Conservation (phyloP, 1,140 invertebrate genomes). For the Coelopa frigida region DNA sequence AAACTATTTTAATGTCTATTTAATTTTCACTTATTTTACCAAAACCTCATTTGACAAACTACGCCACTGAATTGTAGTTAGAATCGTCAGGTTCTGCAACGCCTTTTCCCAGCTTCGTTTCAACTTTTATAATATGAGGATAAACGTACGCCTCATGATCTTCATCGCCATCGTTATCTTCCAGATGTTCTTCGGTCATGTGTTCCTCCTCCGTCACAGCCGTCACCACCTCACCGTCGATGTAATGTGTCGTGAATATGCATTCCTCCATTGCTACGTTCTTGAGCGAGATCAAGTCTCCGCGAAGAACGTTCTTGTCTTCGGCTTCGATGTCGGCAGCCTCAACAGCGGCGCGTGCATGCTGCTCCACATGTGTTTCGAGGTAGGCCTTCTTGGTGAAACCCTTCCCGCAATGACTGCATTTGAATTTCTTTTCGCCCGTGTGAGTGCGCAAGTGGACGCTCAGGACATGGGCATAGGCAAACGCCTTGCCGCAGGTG, state of each 20-base stretch:
- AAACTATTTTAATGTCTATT: too few relatives aligned
- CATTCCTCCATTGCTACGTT: constrained; percentile 25
- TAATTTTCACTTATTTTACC: too few relatives aligned
- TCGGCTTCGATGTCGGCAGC: constrained; percentile 8
- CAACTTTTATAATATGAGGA: neutral
- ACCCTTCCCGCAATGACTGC: constrained; percentile 35
- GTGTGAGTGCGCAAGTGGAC: constrained; percentile 57
- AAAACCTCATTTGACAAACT: too few relatives aligned
- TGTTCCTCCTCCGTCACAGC: constrained; percentile 13
- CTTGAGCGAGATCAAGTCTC: neutral
- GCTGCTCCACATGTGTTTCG: constrained; percentile 33
- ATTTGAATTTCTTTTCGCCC: constrained; percentile 54
- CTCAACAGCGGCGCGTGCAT: constrained; percentile 10
- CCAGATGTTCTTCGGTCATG: constrained; percentile 13
- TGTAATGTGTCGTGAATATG: constrained; percentile 34
- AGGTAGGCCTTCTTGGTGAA: constrained; percentile 42
- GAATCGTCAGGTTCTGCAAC: neutral
- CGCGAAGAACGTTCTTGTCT: neutral
- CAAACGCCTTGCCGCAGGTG: constrained; percentile 64
- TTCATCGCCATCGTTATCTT: constrained; percentile 13
- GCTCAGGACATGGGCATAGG: constrained; percentile 55
- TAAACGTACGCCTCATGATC: constrained; percentile 10
- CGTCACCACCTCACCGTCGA: constrained; percentile 9
- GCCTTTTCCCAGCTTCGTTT: neutral
- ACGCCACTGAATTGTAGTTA: neutral